These are phyloP conservation scores for Nyctibius grandis DNA, from an alignment of 2,797 vertebrate species.

Conservation along the genomic window DNA sequence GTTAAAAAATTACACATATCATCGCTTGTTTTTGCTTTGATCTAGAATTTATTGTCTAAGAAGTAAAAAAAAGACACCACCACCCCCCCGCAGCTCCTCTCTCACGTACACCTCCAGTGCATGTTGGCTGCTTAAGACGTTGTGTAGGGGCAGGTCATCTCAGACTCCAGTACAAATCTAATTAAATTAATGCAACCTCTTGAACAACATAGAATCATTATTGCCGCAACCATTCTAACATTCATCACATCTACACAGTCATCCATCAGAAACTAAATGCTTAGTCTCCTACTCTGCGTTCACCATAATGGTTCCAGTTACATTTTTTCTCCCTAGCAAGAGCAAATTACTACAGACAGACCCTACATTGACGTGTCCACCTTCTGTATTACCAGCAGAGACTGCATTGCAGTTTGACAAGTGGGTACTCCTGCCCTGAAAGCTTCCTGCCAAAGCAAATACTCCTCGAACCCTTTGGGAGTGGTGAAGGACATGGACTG, in stretches of 20 bases:
- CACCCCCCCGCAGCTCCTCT: background rate
- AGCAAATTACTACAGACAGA: background rate
- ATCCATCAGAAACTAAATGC: slow-evolving; percentile 38
- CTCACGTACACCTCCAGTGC: background rate
- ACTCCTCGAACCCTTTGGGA: accelerated
- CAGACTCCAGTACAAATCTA: slow-evolving; percentile 9
- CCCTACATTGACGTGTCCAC: accelerated
- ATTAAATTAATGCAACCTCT: slow-evolving; percentile 61
- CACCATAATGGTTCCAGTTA: background rate
- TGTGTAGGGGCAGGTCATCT: background rate
- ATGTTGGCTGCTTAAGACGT: background rate
- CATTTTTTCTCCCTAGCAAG: background rate
- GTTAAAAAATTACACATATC: slow-evolving; percentile 55
- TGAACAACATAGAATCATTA: slow-evolving; percentile 32
- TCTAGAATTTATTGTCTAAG: slow-evolving; percentile 53
- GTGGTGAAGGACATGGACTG: background rate
- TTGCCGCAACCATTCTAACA: background rate
- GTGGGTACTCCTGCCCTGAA: background rate
- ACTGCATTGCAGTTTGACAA: background rate
- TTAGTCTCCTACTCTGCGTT: background rate
- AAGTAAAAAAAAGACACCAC: slow-evolving; percentile 15
- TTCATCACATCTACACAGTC: slow-evolving; percentile 14
- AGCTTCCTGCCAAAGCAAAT: background rate
- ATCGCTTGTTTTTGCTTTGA: slow-evolving; percentile 50
- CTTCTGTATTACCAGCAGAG: background rate